Evolutionary conservation across 2,113 vertebrate genomes (phyloP), one percentile per base, ranked within the genome.

Genomic region (Oryzias curvinotus): DNA sequence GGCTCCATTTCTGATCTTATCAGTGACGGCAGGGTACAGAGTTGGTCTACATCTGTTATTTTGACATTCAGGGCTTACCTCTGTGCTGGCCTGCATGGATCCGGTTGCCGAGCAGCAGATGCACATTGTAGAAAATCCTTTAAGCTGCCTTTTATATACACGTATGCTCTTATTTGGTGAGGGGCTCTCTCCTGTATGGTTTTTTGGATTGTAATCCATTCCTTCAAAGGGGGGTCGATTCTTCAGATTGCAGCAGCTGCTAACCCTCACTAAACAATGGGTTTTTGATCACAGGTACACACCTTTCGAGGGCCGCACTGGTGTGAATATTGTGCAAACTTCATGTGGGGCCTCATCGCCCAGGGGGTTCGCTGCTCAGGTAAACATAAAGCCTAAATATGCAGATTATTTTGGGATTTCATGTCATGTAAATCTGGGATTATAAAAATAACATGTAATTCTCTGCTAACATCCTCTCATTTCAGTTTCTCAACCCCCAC

Each of bases 281-380:
- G 51, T 68, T 13, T 57, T 7, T 64, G 10, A 75, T 79, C 53
- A 2, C 89, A 99, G 96, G 95, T 98, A 58, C 96, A 98, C 58
- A 99, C 96, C 0, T 99, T 98, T 79, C 90, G 95, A 86, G 96
- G 96, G 72, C 97, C 97, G 0, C 96, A 99, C 76, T 99, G 96
- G 96, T 99, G 97, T 81, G 96, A 98, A 83, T 98, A 97, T 87
- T 99, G 97, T 71, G 97, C 97, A 89, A 98, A 98, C 89, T 98
- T 99, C 89, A 99, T 98, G 97, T 99, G 97, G 97, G 96, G 96
- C 48, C 96, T 99, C 78, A 99, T 98, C 44, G 96, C 96, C 85
- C 97, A 99, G 87, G 97, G 97, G 49, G 96, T 99, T 80, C 94
- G 93, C 56, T 99, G 96, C 87, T 95, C 96, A 95, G 97, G 96